A percentile compares a stretch with the other conserved stretches of the same genome.
Conservation (phyloP, 1,140 invertebrate species). For the Acromyrmex heyeri region DNA sequence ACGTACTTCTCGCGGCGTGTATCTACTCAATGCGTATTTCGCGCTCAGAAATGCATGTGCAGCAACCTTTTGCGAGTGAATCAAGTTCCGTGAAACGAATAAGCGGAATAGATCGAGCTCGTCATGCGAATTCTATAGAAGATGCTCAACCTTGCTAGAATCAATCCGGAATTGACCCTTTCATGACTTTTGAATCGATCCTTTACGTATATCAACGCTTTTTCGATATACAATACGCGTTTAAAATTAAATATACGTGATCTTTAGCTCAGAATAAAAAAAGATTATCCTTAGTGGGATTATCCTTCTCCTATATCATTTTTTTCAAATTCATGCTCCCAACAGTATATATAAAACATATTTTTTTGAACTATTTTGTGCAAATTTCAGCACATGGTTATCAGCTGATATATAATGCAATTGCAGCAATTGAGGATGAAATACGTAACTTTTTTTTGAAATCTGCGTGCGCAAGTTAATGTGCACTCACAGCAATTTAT, state of each 20-base stretch:
- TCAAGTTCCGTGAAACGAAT: conserved; percentile 24
- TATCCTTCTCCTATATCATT: not conserved
- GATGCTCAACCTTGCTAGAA: conserved; percentile 10
- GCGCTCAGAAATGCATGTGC: conserved; percentile 25
- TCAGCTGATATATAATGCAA: not conserved
- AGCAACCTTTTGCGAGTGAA: conserved; percentile 35
- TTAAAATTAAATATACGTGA: conserved; percentile 6
- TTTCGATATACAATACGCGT: not conserved
- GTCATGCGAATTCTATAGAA: conserved; percentile 17
- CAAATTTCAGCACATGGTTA: not conserved
- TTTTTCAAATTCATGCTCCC: conserved; percentile 1
- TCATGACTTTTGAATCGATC: conserved; percentile 11
- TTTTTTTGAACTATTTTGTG: not conserved
- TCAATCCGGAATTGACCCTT: conserved; percentile 6
- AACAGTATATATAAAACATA: not conserved
- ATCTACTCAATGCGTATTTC: conserved; percentile 15
- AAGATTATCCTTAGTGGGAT: not conserved
- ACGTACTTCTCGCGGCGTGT: conserved; percentile 1
- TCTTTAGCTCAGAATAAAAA: not conserved
- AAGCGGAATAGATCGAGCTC: conserved; percentile 40
- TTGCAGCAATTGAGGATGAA: not conserved
- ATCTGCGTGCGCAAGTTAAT: not conserved
- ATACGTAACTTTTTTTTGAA: not conserved
- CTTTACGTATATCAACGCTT: not conserved
- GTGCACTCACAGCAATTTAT: not conserved